Evolutionary conservation across 2,113 vertebrate genomes (phyloP).

Genomic region (Xiphias gladius): DNA sequence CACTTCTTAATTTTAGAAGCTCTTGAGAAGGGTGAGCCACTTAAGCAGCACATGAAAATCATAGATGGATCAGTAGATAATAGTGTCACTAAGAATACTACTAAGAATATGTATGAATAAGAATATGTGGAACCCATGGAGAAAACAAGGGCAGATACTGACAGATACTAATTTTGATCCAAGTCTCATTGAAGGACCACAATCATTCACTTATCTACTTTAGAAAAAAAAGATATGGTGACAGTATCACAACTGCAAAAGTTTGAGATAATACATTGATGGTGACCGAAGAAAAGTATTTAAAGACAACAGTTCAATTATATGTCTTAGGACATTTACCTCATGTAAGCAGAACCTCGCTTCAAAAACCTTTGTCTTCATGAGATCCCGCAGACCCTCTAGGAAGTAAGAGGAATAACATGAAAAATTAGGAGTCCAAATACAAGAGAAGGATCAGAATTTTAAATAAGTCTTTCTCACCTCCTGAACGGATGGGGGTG

Average conservation of each 20-base stretch:
- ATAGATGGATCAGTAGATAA: conserved; percentile 3
- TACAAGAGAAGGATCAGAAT: neutral
- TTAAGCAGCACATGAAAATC: neutral
- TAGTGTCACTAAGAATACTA: conserved; percentile 16
- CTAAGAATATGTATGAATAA: neutral
- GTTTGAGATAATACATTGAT: neutral
- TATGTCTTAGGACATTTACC: conserved; percentile 76
- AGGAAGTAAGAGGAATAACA: conserved; percentile 6
- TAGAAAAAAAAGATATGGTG: neutral
- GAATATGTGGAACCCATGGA: neutral
- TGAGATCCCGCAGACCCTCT: conserved; percentile 85
- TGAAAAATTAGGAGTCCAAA: neutral
- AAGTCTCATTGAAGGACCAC: neutral
- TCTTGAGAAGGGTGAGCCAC: conserved; percentile 13
- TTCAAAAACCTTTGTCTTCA: conserved; percentile 88
- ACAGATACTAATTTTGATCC: neutral
- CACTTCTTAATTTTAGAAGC: conserved; percentile 34
- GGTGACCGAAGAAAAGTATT: neutral
- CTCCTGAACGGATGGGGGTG: conserved; percentile 76
- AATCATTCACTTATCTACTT: neutral
- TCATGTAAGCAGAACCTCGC: conserved; percentile 90
- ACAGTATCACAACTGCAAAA: neutral
- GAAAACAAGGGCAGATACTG: conserved; percentile 1
- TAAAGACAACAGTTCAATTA: neutral
- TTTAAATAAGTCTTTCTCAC: conserved; percentile 48